phyloP scores from a whole-genome alignment of 2,888 invertebrate genomes.

The Eugnorisma glareosa region DNA sequence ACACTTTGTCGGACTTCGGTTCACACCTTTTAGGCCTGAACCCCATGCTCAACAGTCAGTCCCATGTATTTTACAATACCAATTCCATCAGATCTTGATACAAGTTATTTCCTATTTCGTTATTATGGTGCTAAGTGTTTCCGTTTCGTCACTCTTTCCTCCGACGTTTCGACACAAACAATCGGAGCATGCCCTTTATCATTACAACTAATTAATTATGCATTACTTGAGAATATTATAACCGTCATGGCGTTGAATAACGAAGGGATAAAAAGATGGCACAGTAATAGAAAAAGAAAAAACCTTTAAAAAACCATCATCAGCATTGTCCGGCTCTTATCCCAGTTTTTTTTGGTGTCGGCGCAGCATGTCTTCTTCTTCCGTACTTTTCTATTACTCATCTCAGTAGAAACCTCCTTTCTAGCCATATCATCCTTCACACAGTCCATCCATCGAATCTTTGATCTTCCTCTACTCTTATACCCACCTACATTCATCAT shows the following conservation, averaged over 20 bases:
- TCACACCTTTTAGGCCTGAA: background rate
- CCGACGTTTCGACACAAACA: slow-evolving; percentile 52
- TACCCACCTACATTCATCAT: too few relatives aligned
- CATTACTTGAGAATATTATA: slow-evolving; percentile 28
- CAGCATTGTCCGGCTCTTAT: too few relatives aligned
- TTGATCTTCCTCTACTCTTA: too few relatives aligned
- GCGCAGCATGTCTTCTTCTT: too few relatives aligned
- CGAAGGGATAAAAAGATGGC: background rate
- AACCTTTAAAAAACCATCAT: too few relatives aligned
- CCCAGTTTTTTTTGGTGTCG: too few relatives aligned
- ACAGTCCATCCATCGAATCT: too few relatives aligned
- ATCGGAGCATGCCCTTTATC: slow-evolving; percentile 61
- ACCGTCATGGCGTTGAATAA: slow-evolving; percentile 27
- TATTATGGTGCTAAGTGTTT: slow-evolving; percentile 16
- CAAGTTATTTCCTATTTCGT: slow-evolving; percentile 53
- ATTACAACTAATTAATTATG: slow-evolving; percentile 50
- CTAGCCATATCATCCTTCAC: too few relatives aligned
- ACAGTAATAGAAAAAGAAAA: background rate
- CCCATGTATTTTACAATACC: background rate
- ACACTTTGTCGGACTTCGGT: background rate
- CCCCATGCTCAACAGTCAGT: background rate
- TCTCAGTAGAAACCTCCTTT: too few relatives aligned
- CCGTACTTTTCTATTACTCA: too few relatives aligned
- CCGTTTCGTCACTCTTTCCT: slow-evolving; percentile 57
- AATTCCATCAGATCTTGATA: slow-evolving; percentile 42